Percentiles rank a stretch among this genome's conserved stretches.
These are phyloP conservation scores for Emberiza fucata DNA, from an alignment of 2,113 vertebrate genomes.

Conservation along the genomic window DNA sequence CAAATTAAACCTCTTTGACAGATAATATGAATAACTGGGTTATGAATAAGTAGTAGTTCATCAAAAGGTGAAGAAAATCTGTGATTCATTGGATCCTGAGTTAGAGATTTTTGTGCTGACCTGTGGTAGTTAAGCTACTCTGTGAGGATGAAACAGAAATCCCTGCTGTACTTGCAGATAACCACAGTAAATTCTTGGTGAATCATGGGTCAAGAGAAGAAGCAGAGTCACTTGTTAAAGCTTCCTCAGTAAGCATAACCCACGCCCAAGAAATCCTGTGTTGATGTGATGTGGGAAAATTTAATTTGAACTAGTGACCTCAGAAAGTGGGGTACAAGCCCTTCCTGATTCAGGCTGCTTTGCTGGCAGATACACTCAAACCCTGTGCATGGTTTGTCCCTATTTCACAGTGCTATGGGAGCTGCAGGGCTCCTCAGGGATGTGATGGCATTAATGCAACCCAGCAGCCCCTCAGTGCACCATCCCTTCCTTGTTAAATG, in stretches of 20 bases:
- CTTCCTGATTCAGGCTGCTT: background rate
- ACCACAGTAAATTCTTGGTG: background rate
- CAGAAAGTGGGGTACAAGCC: background rate
- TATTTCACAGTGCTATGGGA: fast-evolving
- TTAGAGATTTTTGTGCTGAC: slow-evolving; percentile 23
- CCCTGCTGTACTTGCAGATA: background rate
- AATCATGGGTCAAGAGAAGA: background rate
- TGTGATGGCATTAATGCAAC: background rate
- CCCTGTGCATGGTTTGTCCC: background rate
- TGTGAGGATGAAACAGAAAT: background rate
- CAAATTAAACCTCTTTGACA: slow-evolving; percentile 47
- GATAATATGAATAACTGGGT: slow-evolving; percentile 1
- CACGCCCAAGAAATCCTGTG: background rate
- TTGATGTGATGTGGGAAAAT: background rate
- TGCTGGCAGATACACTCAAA: background rate
- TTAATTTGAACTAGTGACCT: background rate
- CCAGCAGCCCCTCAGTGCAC: background rate
- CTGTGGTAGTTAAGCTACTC: background rate
- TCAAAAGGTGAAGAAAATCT: slow-evolving; percentile 33
- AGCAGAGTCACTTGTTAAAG: background rate
- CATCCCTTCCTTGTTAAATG: background rate
- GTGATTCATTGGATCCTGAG: slow-evolving; percentile 5
- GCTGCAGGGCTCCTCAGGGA: background rate
- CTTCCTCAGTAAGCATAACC: background rate
- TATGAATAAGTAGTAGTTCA: slow-evolving; percentile 55